Conservation (phyloP, 1,140 invertebrate species). For the Marisa cornuarietis region DNA sequence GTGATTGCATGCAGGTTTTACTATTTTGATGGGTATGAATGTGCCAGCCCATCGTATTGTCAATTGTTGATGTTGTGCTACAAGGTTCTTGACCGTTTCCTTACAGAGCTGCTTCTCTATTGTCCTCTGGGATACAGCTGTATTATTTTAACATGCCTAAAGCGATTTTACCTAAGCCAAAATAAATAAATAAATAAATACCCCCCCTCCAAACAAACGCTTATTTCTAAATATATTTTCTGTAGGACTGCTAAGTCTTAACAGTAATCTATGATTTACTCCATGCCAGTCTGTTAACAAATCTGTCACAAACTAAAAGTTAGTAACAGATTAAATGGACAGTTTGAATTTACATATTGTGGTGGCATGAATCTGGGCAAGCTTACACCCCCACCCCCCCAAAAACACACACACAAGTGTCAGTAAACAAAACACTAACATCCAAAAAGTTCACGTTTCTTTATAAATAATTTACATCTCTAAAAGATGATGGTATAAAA, state of each 20-base stretch:
- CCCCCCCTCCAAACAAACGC: no score
- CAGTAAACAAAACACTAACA: neutral
- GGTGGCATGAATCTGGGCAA: neutral
- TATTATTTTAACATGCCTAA: no score
- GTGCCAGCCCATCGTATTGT: no score
- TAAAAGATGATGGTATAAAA: conserved; percentile 14
- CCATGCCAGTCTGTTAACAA: no score
- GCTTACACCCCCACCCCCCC: neutral
- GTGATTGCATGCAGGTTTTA: no score
- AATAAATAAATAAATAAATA: no score
- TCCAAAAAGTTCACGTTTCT: conserved; percentile 5
- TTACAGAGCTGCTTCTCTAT: no score
- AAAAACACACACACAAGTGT: neutral
- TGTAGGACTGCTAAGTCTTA: neutral
- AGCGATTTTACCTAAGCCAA: no score
- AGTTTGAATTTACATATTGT: neutral
- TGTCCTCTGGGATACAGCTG: no score
- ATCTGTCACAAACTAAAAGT: neutral
- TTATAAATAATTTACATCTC: conserved; percentile 16
- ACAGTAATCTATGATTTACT: neutral
- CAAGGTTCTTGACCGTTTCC: no score
- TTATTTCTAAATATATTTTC: neutral
- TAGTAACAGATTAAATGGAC: neutral
- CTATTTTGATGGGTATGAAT: no score
- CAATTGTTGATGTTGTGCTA: no score